Evolutionary conservation across 2,113 vertebrate species (phyloP).

Genomic region (Prionailurus viverrinus): DNA sequence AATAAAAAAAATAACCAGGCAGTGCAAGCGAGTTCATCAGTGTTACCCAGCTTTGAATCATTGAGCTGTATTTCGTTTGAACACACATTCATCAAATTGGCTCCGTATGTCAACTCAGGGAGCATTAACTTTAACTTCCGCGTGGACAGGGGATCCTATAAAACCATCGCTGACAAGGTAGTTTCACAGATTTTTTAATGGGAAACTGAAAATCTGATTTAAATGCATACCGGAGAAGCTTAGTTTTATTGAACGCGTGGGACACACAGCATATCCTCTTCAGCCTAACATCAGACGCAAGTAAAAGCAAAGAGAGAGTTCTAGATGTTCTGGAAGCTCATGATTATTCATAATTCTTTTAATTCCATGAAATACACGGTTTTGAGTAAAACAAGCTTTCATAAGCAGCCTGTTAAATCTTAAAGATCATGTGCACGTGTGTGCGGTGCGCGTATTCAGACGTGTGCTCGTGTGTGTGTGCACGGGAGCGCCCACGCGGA

Average conservation of each 20-base stretch:
- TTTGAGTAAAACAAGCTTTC: not conserved
- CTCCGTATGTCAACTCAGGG: slow-evolving; percentile 53
- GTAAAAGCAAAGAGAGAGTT: not conserved
- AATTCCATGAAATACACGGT: not conserved
- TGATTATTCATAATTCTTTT: not conserved
- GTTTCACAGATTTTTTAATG: slow-evolving; percentile 64
- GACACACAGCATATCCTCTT: not conserved
- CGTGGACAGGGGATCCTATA: slow-evolving; percentile 26
- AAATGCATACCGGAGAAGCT: slow-evolving; percentile 17
- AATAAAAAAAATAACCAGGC: slow-evolving; percentile 31
- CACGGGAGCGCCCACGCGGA: fast-evolving
- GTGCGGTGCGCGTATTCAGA: not conserved
- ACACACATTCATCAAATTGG: slow-evolving; percentile 76
- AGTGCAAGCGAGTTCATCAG: not conserved
- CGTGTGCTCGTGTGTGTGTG: fast-evolving
- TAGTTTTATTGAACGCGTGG: not conserved
- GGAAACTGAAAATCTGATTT: slow-evolving; percentile 52
- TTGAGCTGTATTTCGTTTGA: slow-evolving; percentile 55
- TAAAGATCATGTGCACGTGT: not conserved
- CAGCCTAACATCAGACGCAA: not conserved
- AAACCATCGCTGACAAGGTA: slow-evolving; percentile 37
- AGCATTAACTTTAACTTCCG: slow-evolving; percentile 49
- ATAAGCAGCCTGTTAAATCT: not conserved
- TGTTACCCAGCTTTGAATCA: slow-evolving; percentile 19
- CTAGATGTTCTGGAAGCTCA: not conserved